Percentiles rank a stretch among this genome's conserved stretches.
Conservation (phyloP, 2,888 invertebrate species). For the Oscheius onirici region DNA sequence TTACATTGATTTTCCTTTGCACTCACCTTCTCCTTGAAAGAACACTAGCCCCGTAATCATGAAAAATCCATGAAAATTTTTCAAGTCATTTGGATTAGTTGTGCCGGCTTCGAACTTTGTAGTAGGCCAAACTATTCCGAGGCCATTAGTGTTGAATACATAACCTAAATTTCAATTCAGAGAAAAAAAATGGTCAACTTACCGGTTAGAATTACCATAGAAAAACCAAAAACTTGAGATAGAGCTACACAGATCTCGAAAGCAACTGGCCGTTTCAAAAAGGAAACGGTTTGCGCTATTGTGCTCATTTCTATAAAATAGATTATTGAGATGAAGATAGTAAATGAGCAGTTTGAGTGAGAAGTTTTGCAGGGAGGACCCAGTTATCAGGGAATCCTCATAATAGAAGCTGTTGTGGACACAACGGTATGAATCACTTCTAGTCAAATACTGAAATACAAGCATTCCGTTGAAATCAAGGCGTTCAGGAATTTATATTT, state of each 20-base stretch:
- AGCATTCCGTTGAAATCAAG: slow-evolving; percentile 24
- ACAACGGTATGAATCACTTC: slow-evolving; percentile 19
- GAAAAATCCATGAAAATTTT: slow-evolving; percentile 51
- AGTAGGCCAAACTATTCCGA: slow-evolving; percentile 46
- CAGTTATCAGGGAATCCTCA: slow-evolving; percentile 1
- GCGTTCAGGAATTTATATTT: not conserved
- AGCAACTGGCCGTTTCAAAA: slow-evolving; percentile 24
- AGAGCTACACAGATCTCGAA: slow-evolving; percentile 44
- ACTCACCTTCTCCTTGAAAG: slow-evolving; percentile 65
- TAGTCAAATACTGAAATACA: slow-evolving; percentile 19
- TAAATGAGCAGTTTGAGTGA: slow-evolving; percentile 21
- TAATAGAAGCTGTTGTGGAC: slow-evolving; percentile 8
- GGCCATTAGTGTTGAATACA: slow-evolving; percentile 44
- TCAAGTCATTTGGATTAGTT: slow-evolving; percentile 19
- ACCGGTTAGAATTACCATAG: slow-evolving; percentile 50
- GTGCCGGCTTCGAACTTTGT: not conserved
- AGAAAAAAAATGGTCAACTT: not conserved
- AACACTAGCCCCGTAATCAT: slow-evolving; percentile 59
- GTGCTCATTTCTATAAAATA: slow-evolving; percentile 16
- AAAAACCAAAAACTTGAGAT: slow-evolving; percentile 53
- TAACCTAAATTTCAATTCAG: slow-evolving; percentile 26
- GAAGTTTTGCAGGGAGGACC: not conserved
- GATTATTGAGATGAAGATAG: slow-evolving; percentile 14
- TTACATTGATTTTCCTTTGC: not conserved
- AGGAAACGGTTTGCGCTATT: not conserved